Evolutionary conservation across 1,140 invertebrate genomes (phyloP), one percentile per base, ranked within the genome.

Genomic region (Polypedilum pembai): DNA sequence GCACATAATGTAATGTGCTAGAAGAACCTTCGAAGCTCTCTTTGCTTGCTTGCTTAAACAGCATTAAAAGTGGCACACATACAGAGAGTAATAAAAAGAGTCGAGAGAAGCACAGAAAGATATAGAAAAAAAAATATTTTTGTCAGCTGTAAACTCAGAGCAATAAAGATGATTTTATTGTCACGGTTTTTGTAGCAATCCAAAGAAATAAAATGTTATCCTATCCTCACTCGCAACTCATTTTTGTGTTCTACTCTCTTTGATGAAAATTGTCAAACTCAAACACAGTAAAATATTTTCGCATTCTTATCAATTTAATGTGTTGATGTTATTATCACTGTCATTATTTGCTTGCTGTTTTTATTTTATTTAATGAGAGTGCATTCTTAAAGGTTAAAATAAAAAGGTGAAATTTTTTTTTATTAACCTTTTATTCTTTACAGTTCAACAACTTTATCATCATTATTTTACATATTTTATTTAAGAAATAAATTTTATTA

Each of bases 111-210:
- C 17, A 18, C 8, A 69, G 20, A 69, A 66, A 20, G n/a, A 66
- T n/a, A 66, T 7, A 17, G 63, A 66, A 66, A 69, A 66, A 20
- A 69, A 20, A 69, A 21, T 69, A 20, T 69, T 69, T 69, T 69
- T 21, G 65, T 69, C 65, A 69, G 65, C 65, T 69, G 65, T 69
- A 69, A 69, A 69, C 65, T 69, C 65, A 21, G 45, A 21, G 65
- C 20, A 69, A 69, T 69, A 69, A 69, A 69, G 65, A 69, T 69
- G 65, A 69, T 69, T 69, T 69, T 69, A 69, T 69, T 69, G 65
- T 18, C 20, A 20, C 17, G 17, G 17, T 18, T 69, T 69, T 69
- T 69, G 65, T 21, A 69, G 10, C 65, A 69, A 69, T 69, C 65
- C 65, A 10, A 69, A 69, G 65, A 69, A 69, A 69, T 69, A 69